These are phyloP conservation scores for Drosophila rellima DNA, from an alignment of 2,888 invertebrate species.

Conservation along the genomic window DNA sequence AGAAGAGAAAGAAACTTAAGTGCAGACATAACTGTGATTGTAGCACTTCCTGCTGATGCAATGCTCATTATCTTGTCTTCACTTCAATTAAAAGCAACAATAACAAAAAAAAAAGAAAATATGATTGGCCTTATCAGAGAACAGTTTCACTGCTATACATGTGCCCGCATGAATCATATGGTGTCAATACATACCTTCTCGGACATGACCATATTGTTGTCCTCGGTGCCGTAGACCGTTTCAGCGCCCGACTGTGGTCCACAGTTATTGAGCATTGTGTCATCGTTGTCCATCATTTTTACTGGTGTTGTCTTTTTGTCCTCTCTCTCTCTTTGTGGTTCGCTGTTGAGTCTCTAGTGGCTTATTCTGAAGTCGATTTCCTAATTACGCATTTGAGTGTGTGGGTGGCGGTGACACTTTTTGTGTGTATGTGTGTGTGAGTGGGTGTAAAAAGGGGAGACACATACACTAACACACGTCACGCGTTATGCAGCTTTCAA, in stretches of 20 bases:
- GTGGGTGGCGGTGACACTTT: conserved; percentile 14
- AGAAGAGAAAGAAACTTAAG: conserved; percentile 19
- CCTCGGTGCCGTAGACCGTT: conserved; percentile 97
- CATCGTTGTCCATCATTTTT: conserved; percentile 84
- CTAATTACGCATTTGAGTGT: conserved; percentile 45
- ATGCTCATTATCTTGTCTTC: conserved; percentile 36
- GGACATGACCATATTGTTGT: conserved; percentile 98
- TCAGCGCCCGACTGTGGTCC: conserved; percentile 89
- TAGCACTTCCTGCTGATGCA: conserved; percentile 61
- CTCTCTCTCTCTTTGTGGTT: conserved; percentile 26
- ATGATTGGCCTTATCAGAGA: conserved; percentile 44
- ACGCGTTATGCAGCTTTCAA: conserved; percentile 79
- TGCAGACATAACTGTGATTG: conserved; percentile 53
- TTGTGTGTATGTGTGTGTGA: conserved; percentile 19
- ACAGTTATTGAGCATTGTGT: conserved; percentile 83
- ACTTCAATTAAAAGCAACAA: conserved; percentile 18
- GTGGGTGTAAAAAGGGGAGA: conserved; percentile 40
- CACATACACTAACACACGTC: conserved; percentile 57
- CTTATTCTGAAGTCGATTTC: conserved; percentile 32
- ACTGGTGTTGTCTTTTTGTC: conserved; percentile 12
- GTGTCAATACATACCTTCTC: conserved; percentile 90
- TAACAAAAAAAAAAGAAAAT: conserved; percentile 6
- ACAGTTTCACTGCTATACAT: conserved; percentile 2
- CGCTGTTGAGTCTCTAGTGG: conserved; percentile 42
- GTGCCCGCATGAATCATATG: conserved; percentile 55